phyloP scores from a whole-genome alignment of 2,113 vertebrate species.

The Fulica atra region DNA sequence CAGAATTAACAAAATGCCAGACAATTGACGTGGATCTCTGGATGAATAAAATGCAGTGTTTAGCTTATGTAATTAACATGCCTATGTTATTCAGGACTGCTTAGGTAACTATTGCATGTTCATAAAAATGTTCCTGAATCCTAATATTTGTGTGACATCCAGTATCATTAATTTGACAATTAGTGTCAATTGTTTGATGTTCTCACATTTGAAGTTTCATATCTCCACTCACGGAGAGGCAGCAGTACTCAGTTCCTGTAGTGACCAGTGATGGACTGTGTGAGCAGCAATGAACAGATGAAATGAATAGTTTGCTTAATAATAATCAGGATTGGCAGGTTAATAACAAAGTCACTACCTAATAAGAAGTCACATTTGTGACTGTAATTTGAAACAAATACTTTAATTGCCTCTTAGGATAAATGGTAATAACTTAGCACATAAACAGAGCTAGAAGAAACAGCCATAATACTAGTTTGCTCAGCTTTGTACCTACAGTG shows the following conservation, averaged over 20 bases:
- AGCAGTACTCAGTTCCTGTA: not conserved
- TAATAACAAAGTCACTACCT: not conserved
- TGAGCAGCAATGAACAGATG: not conserved
- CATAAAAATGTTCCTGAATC: not conserved
- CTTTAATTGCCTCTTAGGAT: conserved; percentile 4
- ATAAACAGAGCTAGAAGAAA: not conserved
- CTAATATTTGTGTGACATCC: not conserved
- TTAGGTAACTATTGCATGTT: not conserved
- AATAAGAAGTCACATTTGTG: conserved; percentile 10
- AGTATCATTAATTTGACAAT: not conserved
- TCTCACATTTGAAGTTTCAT: not conserved
- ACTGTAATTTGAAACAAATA: conserved; percentile 12
- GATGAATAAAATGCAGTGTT: not conserved
- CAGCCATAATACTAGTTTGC: not conserved
- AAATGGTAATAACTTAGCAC: not conserved
- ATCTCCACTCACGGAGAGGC: not conserved
- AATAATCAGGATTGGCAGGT: conserved; percentile 10
- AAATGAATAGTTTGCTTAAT: not conserved
- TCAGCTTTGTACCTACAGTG: not conserved
- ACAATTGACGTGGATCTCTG: not conserved
- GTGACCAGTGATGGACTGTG: not conserved
- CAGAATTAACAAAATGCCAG: not conserved
- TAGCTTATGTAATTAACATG: not conserved
- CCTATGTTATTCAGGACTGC: not conserved
- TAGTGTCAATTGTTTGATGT: not conserved